These are phyloP conservation scores for Sciurus niger DNA, from an alignment of 2,113 vertebrate genomes.

Conservation along the genomic window DNA sequence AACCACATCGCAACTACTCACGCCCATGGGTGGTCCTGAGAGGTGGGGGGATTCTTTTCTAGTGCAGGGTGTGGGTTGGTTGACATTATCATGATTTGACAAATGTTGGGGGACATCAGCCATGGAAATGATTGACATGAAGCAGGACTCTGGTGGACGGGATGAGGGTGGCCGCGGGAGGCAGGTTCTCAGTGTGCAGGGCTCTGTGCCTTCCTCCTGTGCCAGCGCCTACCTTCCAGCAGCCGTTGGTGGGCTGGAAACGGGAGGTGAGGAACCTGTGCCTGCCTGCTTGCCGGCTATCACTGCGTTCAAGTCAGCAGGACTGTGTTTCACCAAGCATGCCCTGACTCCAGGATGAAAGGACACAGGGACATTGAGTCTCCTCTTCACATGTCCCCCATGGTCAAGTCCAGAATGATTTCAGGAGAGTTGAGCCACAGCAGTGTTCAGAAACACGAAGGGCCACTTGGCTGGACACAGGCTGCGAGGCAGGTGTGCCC, in stretches of 20 bases:
- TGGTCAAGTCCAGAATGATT: not conserved
- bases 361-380: not conserved
- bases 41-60: not conserved
- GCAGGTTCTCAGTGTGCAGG: not conserved
- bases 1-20: not conserved
- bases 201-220: not conserved
- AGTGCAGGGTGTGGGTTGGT: not conserved
- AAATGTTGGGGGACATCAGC: not conserved
- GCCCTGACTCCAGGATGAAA: not conserved
- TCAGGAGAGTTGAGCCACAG: not conserved
- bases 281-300: constrained; percentile 2
- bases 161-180: not conserved
- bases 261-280: not conserved
- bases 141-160: not conserved
- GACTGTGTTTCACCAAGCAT: constrained; percentile 2
- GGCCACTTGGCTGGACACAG: not conserved
- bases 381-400: not conserved
- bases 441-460: not conserved
- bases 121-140: constrained; percentile 51
- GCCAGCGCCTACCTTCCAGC: not conserved
- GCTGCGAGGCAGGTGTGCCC: not conserved
- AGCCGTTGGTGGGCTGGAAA: constrained; percentile 16
- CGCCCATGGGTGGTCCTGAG: not conserved
- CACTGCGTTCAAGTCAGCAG: not conserved
- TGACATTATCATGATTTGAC: constrained; percentile 44